Percentiles rank a stretch among this genome's conserved stretches.
Conservation (phyloP, 2,888 invertebrate genomes). For the Netelia fuscicornis region DNA sequence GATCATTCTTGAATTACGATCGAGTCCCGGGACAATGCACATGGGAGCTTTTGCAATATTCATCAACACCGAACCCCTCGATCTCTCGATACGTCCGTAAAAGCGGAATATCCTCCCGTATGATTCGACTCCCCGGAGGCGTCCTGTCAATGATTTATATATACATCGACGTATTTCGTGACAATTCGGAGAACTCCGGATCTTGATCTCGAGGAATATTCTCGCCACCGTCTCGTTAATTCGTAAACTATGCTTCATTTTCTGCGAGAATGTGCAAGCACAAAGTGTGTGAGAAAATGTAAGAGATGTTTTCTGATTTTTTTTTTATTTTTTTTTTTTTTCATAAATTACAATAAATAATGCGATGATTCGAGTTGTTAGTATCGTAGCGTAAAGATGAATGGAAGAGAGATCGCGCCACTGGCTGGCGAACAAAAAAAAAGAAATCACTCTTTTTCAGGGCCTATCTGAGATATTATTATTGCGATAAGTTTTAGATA, state of each 20-base stretch:
- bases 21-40: neutral
- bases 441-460: constrained; percentile 36
- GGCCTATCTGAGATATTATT: constrained; percentile 59
- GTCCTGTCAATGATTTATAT: neutral
- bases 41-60: neutral
- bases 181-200: neutral
- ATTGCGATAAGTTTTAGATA: constrained; percentile 38
- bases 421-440: constrained; percentile 40
- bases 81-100: neutral
- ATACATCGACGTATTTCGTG: neutral
- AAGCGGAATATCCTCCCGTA: neutral
- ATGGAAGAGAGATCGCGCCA: constrained; percentile 25
- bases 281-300: neutral
- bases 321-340: neutral
- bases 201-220: constrained; percentile 13
- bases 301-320: constrained; percentile 21
- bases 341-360: neutral
- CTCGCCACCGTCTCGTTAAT: constrained; percentile 12
- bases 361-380: neutral
- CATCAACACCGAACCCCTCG: neutral
- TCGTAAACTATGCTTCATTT: neutral
- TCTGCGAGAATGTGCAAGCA: neutral
- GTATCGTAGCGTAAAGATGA: constrained; percentile 8
- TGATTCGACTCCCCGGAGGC: neutral
- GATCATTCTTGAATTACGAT: neutral